Conservation (phyloP, 1,140 invertebrate genomes). For the Cotesia chilonis region DNA sequence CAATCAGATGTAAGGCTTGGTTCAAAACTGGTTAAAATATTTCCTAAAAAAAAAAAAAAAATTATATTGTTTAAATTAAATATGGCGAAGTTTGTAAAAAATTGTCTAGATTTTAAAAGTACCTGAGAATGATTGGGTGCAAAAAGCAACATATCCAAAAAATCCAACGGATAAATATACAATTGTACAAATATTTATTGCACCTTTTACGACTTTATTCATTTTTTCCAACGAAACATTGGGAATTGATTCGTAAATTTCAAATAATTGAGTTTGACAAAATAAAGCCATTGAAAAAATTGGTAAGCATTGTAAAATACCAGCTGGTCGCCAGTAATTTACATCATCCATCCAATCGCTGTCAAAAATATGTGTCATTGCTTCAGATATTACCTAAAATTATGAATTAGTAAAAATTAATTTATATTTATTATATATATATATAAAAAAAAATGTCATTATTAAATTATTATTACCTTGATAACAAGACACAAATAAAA, state of each 20-base stretch:
- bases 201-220: conserved; percentile 85
- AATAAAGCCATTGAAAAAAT: conserved; percentile 95
- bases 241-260: conserved; percentile 90
- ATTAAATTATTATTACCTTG: conserved; percentile 73
- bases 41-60: conserved; percentile 70
- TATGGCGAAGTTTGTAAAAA: too few relatives aligned
- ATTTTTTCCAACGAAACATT: conserved; percentile 89
- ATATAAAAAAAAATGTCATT: background rate
- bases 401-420: conserved; percentile 39
- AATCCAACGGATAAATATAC: conserved; percentile 89
- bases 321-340: conserved; percentile 84
- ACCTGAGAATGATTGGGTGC: conserved; percentile 78
- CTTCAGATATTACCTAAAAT: conserved; percentile 78
- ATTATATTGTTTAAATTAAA: background rate
- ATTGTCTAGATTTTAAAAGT: conserved; percentile 41
- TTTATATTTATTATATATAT: background rate
- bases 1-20: conserved; percentile 82
- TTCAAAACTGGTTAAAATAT: conserved; percentile 87
- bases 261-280: conserved; percentile 97
- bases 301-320: conserved; percentile 88
- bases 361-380: conserved; percentile 75
- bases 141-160: conserved; percentile 95
- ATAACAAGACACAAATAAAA: conserved; percentile 91
- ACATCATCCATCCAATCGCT: conserved; percentile 81
- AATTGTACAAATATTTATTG: conserved; percentile 90